These are phyloP conservation scores for Cotesia typhae DNA, from an alignment of 1,140 invertebrate genomes.

Conservation along the genomic window DNA sequence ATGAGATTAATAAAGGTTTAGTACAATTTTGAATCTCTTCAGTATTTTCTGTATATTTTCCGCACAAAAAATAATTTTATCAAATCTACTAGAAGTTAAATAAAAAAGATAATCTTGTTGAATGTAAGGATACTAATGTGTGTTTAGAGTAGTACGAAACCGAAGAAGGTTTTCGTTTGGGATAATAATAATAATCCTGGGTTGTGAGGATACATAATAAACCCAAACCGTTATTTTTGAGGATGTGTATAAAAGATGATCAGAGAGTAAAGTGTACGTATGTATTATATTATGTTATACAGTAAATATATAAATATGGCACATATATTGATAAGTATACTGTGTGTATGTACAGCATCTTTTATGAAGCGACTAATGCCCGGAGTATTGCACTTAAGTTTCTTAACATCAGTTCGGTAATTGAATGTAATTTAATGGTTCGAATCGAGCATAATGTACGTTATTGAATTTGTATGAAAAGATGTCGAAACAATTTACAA, in stretches of 20 bases:
- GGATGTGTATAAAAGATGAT: conserved; percentile 24
- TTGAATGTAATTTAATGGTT: conserved; percentile 31
- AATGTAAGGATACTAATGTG: no score
- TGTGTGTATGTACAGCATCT: no score
- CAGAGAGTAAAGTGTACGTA: conserved; percentile 6
- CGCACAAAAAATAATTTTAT: no score
- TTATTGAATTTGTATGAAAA: conserved; percentile 26
- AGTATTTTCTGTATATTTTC: no score
- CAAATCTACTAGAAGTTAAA: no score
- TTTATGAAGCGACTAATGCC: no score
- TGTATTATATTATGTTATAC: background rate
- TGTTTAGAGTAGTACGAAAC: conserved; percentile 8
- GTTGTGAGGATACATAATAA: conserved; percentile 14
- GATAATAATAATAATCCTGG: conserved; percentile 18
- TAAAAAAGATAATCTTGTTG: no score
- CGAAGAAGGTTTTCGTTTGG: conserved; percentile 13
- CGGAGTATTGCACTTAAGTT: conserved; percentile 12
- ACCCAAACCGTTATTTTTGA: conserved; percentile 29
- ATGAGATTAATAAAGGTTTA: no score
- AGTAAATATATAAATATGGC: background rate
- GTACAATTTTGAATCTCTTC: no score
- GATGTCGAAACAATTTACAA: conserved; percentile 20
- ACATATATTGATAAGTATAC: no score
- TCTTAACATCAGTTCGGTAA: conserved; percentile 12
- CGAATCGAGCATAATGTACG: conserved; percentile 23